Conservation (phyloP, 2,113 vertebrate genomes). For the Xenus cinereus region DNA sequence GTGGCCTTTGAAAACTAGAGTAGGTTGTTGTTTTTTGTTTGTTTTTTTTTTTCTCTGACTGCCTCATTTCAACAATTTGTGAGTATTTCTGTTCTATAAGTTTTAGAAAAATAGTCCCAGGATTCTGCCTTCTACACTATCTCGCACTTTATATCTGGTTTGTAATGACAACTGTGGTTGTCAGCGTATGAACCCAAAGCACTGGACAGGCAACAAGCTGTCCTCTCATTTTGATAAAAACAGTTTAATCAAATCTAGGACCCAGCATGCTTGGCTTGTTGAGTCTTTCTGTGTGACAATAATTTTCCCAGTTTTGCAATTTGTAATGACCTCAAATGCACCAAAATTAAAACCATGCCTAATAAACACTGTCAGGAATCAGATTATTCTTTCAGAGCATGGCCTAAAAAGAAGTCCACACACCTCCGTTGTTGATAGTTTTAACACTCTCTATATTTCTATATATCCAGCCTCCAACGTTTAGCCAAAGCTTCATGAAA, state of each 20-base stretch:
- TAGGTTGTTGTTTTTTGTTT: neutral
- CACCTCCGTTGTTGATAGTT: neutral
- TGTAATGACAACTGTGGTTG: neutral
- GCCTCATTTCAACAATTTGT: neutral
- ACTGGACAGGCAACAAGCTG: neutral
- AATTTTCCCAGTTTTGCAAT: neutral
- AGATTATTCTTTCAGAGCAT: neutral
- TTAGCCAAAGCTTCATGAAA: neutral
- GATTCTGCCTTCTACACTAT: neutral
- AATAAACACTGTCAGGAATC: neutral
- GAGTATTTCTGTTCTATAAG: neutral
- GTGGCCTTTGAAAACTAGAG: neutral
- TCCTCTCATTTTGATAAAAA: neutral
- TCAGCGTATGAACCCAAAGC: neutral
- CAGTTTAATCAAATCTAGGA: neutral
- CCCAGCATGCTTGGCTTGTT: neutral
- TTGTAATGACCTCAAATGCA: neutral
- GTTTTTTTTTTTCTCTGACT: fast-evolving
- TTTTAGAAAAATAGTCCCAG: neutral
- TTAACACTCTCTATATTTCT: neutral
- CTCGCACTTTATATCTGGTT: neutral
- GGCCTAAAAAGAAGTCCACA: neutral
- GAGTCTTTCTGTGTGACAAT: neutral
- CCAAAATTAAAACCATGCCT: neutral
- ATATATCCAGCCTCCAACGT: neutral